Evolutionary conservation across 2,888 invertebrate species (phyloP), one percentile per base, ranked within the genome.

Genomic region (Drosophila fungiperda): DNA sequence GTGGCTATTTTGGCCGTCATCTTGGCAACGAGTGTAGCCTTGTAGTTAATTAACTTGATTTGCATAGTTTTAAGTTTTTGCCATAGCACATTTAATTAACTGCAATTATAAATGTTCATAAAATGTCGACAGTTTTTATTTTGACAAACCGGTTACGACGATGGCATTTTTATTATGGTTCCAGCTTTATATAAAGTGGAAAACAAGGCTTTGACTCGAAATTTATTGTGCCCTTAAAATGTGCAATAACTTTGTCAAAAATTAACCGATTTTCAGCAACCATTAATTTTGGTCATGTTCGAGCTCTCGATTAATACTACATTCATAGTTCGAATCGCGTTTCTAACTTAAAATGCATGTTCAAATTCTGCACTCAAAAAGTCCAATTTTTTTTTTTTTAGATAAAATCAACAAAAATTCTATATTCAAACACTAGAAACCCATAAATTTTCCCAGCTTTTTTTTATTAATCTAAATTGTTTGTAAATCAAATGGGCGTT

Each of bases 1-100:
- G 26, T 55, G 29, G 50, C 71, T 40, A 52, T 52, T 65, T 71
- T 48, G 58, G 23, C 45, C 53, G 55, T 42, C 54, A 8, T 8
- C 23, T 1, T 67, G 32, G 12, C 36, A 17, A 29, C 3, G 36
- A 53, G 12, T 54, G 35, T n/a, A 23, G 33, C 50, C 42, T 38
- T 36, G 38, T 55, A 38, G 38, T 40, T 42, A 42, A 62, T 40
- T 23, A 58, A 58, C 42, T 60, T 29, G 26, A 60, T 59, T 45
- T 35, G 26, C 42, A 35, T 15, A 3, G 12, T 40, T 42, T 57
- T 62, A 55, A 57, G 54, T 38, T 38, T 38, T 38, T 8, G 4
- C 26, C 26, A 8, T 54, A 45, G 15, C 8, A 26, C 26, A 17
- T 49, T 49, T 29, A 55, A 55, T 32, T 32, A 52, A 8, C 7